Base-by-base conservation (phyloP, 2,797 vertebrate species). In the Mastacembelus armatus region DNA sequence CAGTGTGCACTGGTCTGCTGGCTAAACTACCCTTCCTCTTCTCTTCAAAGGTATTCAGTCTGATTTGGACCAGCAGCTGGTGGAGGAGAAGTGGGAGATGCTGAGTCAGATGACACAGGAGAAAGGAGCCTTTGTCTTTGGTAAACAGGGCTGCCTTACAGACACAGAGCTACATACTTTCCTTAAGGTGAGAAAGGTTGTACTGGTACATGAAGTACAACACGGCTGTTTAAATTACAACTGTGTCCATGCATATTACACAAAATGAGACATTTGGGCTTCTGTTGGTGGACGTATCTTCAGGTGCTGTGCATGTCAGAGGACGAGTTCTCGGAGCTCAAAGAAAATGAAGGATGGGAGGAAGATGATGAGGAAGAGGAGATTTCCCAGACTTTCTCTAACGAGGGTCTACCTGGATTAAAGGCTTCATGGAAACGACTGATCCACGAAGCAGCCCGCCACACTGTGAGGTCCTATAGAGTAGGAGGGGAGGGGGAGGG, bases 221-320 rank as follows among this genome's bases (percentile, higher is more conserved):
- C 14, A 14, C 7, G 29, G n/a, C n/a, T n/a, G n/a, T n/a, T n/a
- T n/a, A n/a, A n/a, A n/a, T n/a, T n/a, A n/a, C n/a, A n/a, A n/a
- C n/a, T n/a, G n/a, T n/a, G n/a, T n/a, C n/a, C n/a, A n/a, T n/a
- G n/a, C n/a, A n/a, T n/a, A n/a, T n/a, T n/a, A n/a, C n/a, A n/a
- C n/a, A n/a, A n/a, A n/a, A n/a, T n/a, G n/a, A n/a, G n/a, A n/a
- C n/a, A n/a, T n/a, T n/a, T n/a, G n/a, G n/a, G n/a, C 32, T 14
- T 10, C 7, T 30, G 27, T 39, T 36, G 10, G 35, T 50, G 15
- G 49, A 45, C 86, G 29, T 5, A 1, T 58, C 44, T 75, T 7
- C 75, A 99, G 98, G 92, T 99, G 56, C 77, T 98, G n/a, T 95
- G 92, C 66, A 96, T 98, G 96, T 88, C 95, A 2, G 57, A 81